Evolutionary conservation across 2,888 invertebrate genomes (phyloP).

Genomic region (Microctonus hyperodae): DNA sequence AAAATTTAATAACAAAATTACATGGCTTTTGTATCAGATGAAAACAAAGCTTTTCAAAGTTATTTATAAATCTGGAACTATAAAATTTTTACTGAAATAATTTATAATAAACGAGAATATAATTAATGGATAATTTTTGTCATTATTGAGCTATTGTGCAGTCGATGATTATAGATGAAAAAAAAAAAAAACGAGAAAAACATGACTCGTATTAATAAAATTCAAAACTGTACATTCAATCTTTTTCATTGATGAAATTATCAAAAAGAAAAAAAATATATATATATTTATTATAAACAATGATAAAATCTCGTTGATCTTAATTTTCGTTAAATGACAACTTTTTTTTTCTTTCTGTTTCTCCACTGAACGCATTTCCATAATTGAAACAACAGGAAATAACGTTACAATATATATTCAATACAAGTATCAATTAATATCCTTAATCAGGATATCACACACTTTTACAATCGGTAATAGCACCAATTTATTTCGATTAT

Average conservation of each 20-base stretch:
- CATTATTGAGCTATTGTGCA: background rate
- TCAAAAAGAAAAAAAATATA: background rate
- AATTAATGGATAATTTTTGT: constrained; percentile 6
- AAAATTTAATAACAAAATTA: too few relatives aligned
- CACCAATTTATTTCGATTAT: constrained; percentile 14
- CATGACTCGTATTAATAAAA: background rate
- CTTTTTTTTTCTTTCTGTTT: background rate
- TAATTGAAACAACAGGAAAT: background rate
- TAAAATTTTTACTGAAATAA: background rate
- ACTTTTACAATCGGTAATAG: constrained; percentile 19
- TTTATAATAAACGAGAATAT: constrained; percentile 3
- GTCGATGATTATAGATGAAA: background rate
- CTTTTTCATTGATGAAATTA: background rate
- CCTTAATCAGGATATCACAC: background rate
- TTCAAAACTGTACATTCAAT: background rate
- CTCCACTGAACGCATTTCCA: background rate
- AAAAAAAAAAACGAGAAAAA: background rate
- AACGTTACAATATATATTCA: background rate
- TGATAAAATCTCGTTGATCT: constrained; percentile 19
- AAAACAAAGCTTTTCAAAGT: background rate
- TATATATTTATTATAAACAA: constrained; percentile 8
- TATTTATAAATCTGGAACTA: background rate
- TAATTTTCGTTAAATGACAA: background rate
- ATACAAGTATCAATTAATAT: constrained; percentile 2
- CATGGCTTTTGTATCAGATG: too few relatives aligned